Evolutionary conservation across 2,888 invertebrate species (phyloP).

Genomic region (Melanotus villosus): DNA sequence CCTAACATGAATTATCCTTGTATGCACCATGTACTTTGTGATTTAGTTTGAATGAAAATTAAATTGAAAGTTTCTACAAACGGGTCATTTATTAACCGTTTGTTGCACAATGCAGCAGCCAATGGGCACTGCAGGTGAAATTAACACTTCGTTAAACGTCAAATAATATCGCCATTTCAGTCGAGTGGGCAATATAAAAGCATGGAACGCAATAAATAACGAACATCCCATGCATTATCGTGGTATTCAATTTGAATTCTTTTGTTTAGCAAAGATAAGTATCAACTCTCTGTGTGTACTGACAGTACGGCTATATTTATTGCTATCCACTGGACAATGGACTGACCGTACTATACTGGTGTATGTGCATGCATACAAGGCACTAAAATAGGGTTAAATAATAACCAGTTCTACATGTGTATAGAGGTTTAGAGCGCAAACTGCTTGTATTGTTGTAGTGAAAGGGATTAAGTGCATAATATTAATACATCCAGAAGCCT

Average conservation of each 20-base stretch:
- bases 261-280: conserved; percentile 63
- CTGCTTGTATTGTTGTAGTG: conserved; percentile 9
- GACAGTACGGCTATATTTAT: conserved; percentile 61
- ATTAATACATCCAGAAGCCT: neutral
- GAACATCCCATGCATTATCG: conserved; percentile 50
- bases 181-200: conserved; percentile 42
- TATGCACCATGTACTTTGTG: conserved; percentile 4
- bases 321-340: conserved; percentile 59
- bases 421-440: conserved; percentile 25
- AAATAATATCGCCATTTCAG: conserved; percentile 40
- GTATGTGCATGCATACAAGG: conserved; percentile 39
- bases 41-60: conserved; percentile 6
- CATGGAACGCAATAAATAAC: conserved; percentile 44
- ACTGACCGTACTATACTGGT: conserved; percentile 43
- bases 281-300: conserved; percentile 59
- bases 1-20: no score
- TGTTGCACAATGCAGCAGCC: conserved; percentile 15
- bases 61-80: conserved; percentile 10
- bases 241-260: conserved; percentile 63
- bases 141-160: conserved; percentile 40
- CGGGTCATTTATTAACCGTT: conserved; percentile 4
- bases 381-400: conserved; percentile 44
- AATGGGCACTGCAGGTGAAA: conserved; percentile 23
- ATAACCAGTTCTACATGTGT: conserved; percentile 38
- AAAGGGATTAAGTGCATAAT: conserved; percentile 5